These are phyloP conservation scores for Lordiphosa fenestrarum DNA, from an alignment of 2,888 invertebrate species.

Conservation along the genomic window DNA sequence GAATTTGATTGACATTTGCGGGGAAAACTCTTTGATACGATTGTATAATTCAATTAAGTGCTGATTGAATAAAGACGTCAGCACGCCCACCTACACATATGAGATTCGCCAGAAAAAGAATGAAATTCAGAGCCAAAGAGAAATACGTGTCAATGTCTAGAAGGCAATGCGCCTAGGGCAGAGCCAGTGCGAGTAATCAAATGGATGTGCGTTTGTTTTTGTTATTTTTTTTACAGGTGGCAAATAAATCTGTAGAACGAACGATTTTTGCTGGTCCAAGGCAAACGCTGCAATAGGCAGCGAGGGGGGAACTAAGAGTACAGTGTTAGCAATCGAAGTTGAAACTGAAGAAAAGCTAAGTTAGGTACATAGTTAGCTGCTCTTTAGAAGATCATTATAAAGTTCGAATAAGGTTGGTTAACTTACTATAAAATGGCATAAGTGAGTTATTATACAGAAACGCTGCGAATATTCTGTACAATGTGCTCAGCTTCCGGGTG, in stretches of 20 bases:
- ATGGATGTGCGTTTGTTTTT: slow-evolving; percentile 15
- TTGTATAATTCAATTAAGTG: slow-evolving; percentile 70
- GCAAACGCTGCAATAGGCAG: slow-evolving; percentile 29
- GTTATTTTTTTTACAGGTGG: slow-evolving; percentile 69
- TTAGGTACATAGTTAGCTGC: no score
- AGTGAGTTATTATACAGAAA: no score
- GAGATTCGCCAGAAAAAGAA: slow-evolving; percentile 24
- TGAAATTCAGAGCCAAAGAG: slow-evolving; percentile 33
- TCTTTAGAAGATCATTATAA: no score
- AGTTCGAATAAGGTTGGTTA: no score
- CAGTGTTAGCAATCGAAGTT: no score
- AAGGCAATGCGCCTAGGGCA: slow-evolving; percentile 55
- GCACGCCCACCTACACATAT: slow-evolving; percentile 44
- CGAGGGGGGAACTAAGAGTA: slow-evolving; percentile 31
- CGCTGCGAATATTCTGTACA: no score
- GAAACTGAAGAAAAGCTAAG: no score
- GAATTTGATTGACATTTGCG: slow-evolving; percentile 54
- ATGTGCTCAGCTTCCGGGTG: no score
- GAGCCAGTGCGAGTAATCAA: background rate
- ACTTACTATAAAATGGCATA: no score
- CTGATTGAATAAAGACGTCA: slow-evolving; percentile 73
- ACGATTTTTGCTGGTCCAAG: slow-evolving; percentile 42
- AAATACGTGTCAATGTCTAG: slow-evolving; percentile 70
- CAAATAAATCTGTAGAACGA: slow-evolving; percentile 63
- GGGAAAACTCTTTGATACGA: slow-evolving; percentile 56